These are phyloP conservation scores for Brachionus asplanchnoidis DNA, from an alignment of 1,140 invertebrate species.

Conservation along the genomic window DNA sequence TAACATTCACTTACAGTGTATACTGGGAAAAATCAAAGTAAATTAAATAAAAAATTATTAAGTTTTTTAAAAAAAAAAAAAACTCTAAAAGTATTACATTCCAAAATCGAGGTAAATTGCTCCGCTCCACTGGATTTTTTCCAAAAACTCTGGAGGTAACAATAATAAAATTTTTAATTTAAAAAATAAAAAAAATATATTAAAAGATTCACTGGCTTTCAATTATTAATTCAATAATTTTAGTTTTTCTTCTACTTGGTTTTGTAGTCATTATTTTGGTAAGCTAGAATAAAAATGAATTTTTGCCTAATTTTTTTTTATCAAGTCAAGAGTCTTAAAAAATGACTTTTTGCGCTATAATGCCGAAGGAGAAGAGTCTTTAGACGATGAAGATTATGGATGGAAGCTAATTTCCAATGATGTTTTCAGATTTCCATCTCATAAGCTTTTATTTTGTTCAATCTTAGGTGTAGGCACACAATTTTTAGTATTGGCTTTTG, in stretches of 20 bases:
- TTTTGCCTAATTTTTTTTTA: slow-evolving; percentile 43
- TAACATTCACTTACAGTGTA: slow-evolving; percentile 58
- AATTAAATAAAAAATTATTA: slow-evolving; percentile 43
- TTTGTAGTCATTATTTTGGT: slow-evolving; percentile 62
- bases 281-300: slow-evolving; percentile 23
- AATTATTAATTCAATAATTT: slow-evolving; percentile 61
- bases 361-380: slow-evolving; percentile 54
- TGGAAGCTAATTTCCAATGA: slow-evolving; percentile 63
- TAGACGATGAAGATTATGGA: slow-evolving; percentile 60
- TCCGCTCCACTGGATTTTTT: slow-evolving; percentile 59
- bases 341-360: slow-evolving; percentile 61
- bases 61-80: background rate
- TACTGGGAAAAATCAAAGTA: slow-evolving; percentile 58
- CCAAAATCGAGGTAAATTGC: slow-evolving; percentile 53
- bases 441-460: slow-evolving; percentile 59
- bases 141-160: slow-evolving; percentile 59
- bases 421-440: slow-evolving; percentile 59
- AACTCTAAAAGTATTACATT: slow-evolving; percentile 52
- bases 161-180: background rate
- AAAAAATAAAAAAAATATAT: slow-evolving; percentile 42
- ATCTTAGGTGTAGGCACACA: slow-evolving; percentile 60
- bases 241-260: slow-evolving; percentile 60
- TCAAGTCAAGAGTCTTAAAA: slow-evolving; percentile 58
- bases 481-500: slow-evolving; percentile 58
- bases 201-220: slow-evolving; percentile 63